A percentile compares a stretch with the other conserved stretches of the same genome.
phyloP scores from a whole-genome alignment of 1,140 invertebrate genomes.

The Drosophila trapezifrons region DNA sequence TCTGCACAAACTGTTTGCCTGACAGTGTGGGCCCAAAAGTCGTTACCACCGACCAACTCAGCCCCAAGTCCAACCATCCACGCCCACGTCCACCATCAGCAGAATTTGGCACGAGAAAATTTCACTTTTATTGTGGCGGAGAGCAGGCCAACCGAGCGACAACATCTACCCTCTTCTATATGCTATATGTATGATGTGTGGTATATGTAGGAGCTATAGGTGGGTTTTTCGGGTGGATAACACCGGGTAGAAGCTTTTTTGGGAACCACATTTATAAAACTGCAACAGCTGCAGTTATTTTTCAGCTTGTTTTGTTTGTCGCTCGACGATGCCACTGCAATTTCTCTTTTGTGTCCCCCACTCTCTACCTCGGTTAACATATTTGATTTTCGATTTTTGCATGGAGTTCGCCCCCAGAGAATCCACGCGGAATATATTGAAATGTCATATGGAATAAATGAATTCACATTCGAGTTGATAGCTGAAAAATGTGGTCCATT shows the following conservation, averaged over 20 bases:
- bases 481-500: conserved; percentile 23
- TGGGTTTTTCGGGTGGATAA: conserved; percentile 26
- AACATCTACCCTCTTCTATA: conserved; percentile 31
- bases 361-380: conserved; percentile 25
- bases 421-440: conserved; percentile 35
- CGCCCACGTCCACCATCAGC: conserved; percentile 13
- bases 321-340: conserved; percentile 38
- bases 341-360: conserved; percentile 17
- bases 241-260: conserved; percentile 26
- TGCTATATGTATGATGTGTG: conserved; percentile 22
- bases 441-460: conserved; percentile 28
- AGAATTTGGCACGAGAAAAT: conserved; percentile 56
- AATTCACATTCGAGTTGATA: conserved; percentile 39
- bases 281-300: conserved; percentile 81
- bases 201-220: conserved; percentile 14
- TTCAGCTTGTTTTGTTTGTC: conserved; percentile 69
- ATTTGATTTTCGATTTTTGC: conserved; percentile 60
- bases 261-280: conserved; percentile 73
- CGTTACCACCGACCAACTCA: conserved; percentile 17
- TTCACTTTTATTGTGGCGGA: conserved; percentile 52
- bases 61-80: conserved; percentile 3
- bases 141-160: conserved; percentile 34
- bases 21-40: conserved; percentile 45
- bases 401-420: conserved; percentile 1
- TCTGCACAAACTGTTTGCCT: conserved; percentile 27